Evolutionary conservation across 1,140 invertebrate genomes (phyloP), one percentile per base, ranked within the genome.

Genomic region (Apis florea): DNA sequence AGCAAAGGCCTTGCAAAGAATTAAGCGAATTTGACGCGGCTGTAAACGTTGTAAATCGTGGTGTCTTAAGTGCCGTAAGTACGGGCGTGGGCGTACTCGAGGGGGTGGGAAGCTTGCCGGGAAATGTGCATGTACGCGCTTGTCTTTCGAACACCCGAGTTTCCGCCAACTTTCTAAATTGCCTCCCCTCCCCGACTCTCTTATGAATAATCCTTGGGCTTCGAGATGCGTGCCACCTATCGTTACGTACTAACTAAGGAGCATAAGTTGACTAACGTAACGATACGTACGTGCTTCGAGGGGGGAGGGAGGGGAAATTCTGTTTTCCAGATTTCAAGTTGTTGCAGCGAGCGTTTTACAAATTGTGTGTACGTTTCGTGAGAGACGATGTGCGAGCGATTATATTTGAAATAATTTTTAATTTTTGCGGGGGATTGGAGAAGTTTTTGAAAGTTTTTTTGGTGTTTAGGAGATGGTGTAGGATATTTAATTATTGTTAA

Each of bases 81-180:
- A 5, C 2, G 13, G 21, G 15, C 10, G 17, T 2, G n/a, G 17
- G 15, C 24, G 12, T 12, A 6, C 12, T 17, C 2, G 15, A 15
- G 31, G 31, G 31, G 31, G 31, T 2, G 21, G 31, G 26, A 51
- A 49, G 59, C 51, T 31, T 31, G 31, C 17, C 49, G 63, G 58
- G 74, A 47, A 49, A 67, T 47, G 31, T 47, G 74, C 74, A 58
- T 21, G 53, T 63, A 53, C 61, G 51, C 63, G 31, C 31, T 40
- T 58, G 64, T 68, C 74, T 68, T 68, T 67, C 63, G 26, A 77
- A 24, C 53, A 49, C 13, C 24, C 40, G 19, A 76, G 63, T 47
- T 63, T 58, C 24, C 51, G 12, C 51, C 64, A 66, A 77, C 51
- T 67, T 77, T 68, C 74, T 15, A 77, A 77, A 77, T 67, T 77